phyloP scores from a whole-genome alignment of 2,797 vertebrate genomes.

The Megaceryle alcyon region DNA sequence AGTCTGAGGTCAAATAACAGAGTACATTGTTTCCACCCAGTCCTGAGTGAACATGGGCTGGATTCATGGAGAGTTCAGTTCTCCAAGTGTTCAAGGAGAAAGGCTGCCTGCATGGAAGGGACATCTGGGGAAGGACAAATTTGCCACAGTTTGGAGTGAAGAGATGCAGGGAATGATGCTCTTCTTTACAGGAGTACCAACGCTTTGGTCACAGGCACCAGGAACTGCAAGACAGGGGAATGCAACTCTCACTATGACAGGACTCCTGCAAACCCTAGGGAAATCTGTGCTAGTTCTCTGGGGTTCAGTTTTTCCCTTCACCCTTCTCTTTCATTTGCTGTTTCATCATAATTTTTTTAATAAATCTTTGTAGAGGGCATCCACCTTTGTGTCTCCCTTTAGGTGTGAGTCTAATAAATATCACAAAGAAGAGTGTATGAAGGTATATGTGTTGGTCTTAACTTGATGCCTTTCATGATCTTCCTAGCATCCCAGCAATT shows the following conservation, averaged over 20 bases:
- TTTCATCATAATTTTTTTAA: background rate
- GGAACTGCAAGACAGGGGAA: background rate
- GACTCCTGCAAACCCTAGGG: background rate
- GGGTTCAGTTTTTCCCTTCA: background rate
- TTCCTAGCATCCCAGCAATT: background rate
- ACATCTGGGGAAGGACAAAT: background rate
- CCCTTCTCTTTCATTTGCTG: background rate
- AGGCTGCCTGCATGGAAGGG: background rate
- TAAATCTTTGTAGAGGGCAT: background rate
- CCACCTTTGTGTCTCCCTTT: background rate
- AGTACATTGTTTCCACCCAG: background rate
- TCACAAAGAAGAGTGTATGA: background rate
- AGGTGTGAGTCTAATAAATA: background rate
- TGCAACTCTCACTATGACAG: background rate
- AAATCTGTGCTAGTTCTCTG: background rate
- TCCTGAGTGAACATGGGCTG: background rate
- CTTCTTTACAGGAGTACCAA: background rate
- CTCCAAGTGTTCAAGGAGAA: background rate
- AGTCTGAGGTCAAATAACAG: background rate
- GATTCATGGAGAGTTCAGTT: background rate
- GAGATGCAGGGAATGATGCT: background rate
- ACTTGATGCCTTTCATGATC: background rate
- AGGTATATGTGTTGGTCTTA: background rate
- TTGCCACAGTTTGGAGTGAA: rapidly evolving
- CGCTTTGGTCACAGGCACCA: rapidly evolving